Evolutionary conservation across 2,888 invertebrate species (phyloP), one percentile per base, ranked within the genome.

Genomic region (Harmothoe impar): DNA sequence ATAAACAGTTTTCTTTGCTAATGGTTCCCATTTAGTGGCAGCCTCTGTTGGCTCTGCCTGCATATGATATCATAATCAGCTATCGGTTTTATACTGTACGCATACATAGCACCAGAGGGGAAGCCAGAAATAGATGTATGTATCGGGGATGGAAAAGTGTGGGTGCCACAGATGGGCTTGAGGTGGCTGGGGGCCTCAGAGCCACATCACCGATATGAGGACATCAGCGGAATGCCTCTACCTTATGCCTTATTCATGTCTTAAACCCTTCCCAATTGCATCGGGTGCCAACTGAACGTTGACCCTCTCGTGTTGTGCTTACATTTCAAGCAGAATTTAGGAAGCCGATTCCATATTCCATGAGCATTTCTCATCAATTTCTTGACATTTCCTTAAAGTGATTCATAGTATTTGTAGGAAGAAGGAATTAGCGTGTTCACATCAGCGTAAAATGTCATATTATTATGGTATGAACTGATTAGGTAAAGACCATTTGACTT

Each of bases 231-330:
- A 72, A 29, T 72, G 72, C 5, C 72, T 23, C 72, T 25, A 7
- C 25, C 29, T 17, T 29, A 72, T 72, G 72, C 72, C 25, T 72
- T 72, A 72, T 72, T 72, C 72, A 72, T 72, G 72, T 29, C 29
- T 72, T 29, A 72, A 72, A 72, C 72, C 72, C 25, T 72, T 12
- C 25, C 25, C 72, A 72, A 29, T 72, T 3, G 72, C 72, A n/a
- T 29, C 29, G 3, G 0, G 29, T 25, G 0, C 0, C n/a, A 72
- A 29, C 31, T 72, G 72, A 15, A 23, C 25, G 0, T 1, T 72
- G 62, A 72, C 72, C 72, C 25, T 72, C 29, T 5, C 72, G 62
- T n/a, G 20, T 5, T 62, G 15, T 5, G 5, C 3, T 43, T 10
- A 43, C 43, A 3, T 10, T 10, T 43, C 3, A 43, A 43, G 43